A percentile compares a stretch with the other conserved stretches of the same genome.
Conservation (phyloP, 2,888 invertebrate genomes). For the Plebejus argus region DNA sequence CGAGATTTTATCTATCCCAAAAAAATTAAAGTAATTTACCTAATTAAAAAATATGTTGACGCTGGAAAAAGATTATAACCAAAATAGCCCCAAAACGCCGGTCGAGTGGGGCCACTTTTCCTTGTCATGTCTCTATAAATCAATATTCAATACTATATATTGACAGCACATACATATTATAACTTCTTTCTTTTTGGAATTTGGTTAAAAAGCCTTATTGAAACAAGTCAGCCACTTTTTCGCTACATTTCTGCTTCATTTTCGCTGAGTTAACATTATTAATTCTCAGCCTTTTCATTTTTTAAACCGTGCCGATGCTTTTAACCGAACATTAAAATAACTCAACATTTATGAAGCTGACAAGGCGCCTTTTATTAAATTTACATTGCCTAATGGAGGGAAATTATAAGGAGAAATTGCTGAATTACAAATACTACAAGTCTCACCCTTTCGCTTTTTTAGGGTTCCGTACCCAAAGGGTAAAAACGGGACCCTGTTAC, state of each 20-base stretch:
- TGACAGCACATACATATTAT: too few relatives aligned
- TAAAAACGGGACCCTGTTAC: too few relatives aligned
- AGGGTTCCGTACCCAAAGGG: too few relatives aligned
- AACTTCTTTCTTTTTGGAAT: too few relatives aligned
- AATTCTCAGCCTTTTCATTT: not conserved
- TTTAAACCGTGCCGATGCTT: conserved; percentile 7
- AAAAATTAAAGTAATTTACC: too few relatives aligned
- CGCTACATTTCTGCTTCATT: not conserved
- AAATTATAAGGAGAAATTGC: not conserved
- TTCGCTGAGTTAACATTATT: not conserved
- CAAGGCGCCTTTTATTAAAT: not conserved
- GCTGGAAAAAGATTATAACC: too few relatives aligned
- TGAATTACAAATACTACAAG: not conserved
- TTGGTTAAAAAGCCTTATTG: not conserved
- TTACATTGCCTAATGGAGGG: conserved; percentile 15
- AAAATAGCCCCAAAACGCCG: too few relatives aligned
- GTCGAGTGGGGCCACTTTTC: too few relatives aligned
- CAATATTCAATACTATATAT: too few relatives aligned
- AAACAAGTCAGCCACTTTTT: not conserved
- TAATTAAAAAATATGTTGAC: too few relatives aligned
- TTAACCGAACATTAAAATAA: conserved; percentile 14
- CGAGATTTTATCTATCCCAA: too few relatives aligned
- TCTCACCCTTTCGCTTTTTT: not conserved
- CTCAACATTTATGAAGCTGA: not conserved
- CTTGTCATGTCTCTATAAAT: too few relatives aligned